Conservation (phyloP, 2,113 vertebrate species). For the Phainopepla nitens region DNA sequence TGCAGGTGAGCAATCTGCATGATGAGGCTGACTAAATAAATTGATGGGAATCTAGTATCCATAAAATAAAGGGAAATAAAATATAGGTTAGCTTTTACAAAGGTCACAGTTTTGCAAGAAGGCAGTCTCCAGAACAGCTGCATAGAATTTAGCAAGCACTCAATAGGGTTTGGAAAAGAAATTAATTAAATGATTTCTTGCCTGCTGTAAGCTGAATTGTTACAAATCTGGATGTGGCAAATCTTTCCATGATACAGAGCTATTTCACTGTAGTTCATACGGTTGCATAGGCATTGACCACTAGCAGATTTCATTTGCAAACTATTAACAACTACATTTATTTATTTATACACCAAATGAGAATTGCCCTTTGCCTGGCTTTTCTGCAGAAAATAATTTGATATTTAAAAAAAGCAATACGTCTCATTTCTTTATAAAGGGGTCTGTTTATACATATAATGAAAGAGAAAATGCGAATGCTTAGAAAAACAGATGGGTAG, state of each 20-base stretch:
- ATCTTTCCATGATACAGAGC: background rate
- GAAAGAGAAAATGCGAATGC: background rate
- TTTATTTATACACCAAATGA: background rate
- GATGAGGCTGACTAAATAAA: conserved; percentile 11
- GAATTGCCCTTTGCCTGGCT: background rate
- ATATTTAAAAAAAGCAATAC: background rate
- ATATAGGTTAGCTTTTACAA: background rate
- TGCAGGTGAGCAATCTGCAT: background rate
- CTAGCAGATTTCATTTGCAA: background rate
- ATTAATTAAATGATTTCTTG: background rate
- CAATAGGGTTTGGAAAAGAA: background rate
- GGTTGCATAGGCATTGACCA: background rate
- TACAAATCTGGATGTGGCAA: background rate
- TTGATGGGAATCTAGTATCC: background rate
- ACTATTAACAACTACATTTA: background rate
- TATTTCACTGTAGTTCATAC: background rate
- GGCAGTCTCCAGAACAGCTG: background rate
- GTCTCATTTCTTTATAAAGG: background rate
- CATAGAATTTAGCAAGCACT: background rate
- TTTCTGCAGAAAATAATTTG: background rate
- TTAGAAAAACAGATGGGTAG: conserved; percentile 18
- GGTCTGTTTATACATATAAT: background rate
- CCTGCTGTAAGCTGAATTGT: background rate
- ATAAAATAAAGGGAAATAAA: conserved; percentile 19
- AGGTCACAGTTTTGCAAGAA: background rate